Evolutionary conservation across 2,888 invertebrate species (phyloP).

Genomic region (Drosophila picticornis): DNA sequence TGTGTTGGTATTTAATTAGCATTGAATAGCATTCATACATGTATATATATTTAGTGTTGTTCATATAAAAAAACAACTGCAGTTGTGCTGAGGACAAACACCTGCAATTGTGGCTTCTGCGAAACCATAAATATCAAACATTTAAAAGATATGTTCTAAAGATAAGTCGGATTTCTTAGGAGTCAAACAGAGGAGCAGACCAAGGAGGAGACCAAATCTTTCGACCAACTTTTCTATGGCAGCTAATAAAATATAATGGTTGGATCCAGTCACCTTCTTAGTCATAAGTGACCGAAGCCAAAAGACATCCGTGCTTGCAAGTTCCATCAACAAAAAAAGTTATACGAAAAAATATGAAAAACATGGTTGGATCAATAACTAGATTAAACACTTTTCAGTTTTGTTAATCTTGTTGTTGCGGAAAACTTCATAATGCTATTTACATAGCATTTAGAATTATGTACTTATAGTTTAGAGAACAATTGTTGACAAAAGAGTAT

Average conservation of each 20-base stretch:
- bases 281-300: not conserved
- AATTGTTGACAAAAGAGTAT: not conserved
- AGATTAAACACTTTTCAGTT: not conserved
- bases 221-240: not conserved
- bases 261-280: not conserved
- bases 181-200: not conserved
- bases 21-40: not conserved
- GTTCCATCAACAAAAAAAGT: not conserved
- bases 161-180: not conserved
- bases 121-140: not conserved
- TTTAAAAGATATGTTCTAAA: not conserved
- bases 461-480: not conserved
- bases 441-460: not conserved
- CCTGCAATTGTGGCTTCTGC: slow-evolving; percentile 9
- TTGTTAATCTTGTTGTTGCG: not conserved
- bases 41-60: slow-evolving; percentile 10
- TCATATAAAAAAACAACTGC: slow-evolving; percentile 37
- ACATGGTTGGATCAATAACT: not conserved
- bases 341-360: not conserved
- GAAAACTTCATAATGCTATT: not conserved
- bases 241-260: not conserved
- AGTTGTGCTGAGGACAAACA: slow-evolving; percentile 5
- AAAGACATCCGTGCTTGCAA: not conserved
- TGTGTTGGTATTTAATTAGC: not conserved
- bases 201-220: not conserved